Percentiles rank a stretch among this genome's conserved stretches.
Conservation (phyloP, 2,113 vertebrate species). For the Phrynosoma platyrhinos region DNA sequence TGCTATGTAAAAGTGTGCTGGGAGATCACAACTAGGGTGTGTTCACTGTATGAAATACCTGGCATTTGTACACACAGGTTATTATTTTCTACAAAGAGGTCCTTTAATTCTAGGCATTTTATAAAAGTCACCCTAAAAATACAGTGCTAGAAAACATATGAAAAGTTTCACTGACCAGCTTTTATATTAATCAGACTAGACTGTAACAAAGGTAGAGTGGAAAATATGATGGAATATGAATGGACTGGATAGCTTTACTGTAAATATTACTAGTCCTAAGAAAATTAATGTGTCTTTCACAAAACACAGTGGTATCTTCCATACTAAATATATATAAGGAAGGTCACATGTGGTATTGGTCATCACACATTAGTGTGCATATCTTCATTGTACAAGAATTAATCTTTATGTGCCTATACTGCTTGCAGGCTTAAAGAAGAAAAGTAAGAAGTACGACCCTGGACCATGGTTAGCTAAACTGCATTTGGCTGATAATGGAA, state of each 20-base stretch:
- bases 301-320: neutral
- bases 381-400: neutral
- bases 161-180: neutral
- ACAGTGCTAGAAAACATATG: neutral
- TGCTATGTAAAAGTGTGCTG: neutral
- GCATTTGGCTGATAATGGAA: slow-evolving; percentile 66
- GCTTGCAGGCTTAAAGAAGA: slow-evolving; percentile 58
- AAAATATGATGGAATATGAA: neutral
- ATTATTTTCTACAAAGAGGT: neutral
- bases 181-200: neutral
- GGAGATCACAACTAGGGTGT: neutral
- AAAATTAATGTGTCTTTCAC: too few species aligned
- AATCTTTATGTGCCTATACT: neutral
- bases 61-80: neutral
- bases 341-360: neutral
- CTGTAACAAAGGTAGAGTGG: neutral
- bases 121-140: neutral
- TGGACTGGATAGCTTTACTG: neutral
- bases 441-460: slow-evolving; percentile 5
- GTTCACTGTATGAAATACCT: neutral
- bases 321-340: neutral
- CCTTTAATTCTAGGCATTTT: neutral
- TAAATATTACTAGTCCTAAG: too few species aligned
- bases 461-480: slow-evolving; percentile 70
- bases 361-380: neutral